Conservation (phyloP, 2,113 vertebrate genomes). For the Rattus rattus region DNA sequence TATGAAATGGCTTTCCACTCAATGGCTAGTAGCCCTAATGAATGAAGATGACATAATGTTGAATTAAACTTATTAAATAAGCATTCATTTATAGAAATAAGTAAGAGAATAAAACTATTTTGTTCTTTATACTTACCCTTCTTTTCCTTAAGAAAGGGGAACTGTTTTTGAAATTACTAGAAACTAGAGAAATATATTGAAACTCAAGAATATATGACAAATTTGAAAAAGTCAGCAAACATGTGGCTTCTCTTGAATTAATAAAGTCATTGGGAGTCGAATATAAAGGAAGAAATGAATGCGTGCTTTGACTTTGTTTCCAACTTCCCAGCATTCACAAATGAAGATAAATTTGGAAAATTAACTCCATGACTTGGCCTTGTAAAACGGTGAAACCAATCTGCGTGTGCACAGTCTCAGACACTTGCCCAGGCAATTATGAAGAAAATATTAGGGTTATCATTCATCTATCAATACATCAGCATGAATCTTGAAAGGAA, state of each 20-base stretch:
- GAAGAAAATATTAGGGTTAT: background rate
- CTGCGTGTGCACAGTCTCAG: fast-evolving
- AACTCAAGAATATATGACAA: background rate
- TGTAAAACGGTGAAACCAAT: background rate
- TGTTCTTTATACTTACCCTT: conserved; percentile 18
- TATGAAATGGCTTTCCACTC: conserved; percentile 18
- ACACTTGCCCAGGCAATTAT: background rate
- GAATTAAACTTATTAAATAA: background rate
- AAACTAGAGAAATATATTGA: background rate
- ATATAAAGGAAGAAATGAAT: conserved; percentile 51
- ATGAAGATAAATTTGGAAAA: background rate
- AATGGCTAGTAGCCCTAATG: background rate
- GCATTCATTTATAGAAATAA: background rate
- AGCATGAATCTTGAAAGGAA: background rate
- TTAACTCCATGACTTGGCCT: background rate
- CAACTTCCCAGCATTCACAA: background rate
- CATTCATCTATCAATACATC: conserved; percentile 31
- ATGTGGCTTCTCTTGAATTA: conserved; percentile 41
- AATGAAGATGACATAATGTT: background rate
- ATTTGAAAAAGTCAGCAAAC: background rate
- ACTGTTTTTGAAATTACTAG: conserved; percentile 45
- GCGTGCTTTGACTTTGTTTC: background rate
- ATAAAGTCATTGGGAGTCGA: background rate
- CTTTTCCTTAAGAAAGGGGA: background rate
- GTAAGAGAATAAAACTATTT: background rate